Percentiles rank a stretch among this genome's conserved stretches.
phyloP scores from a whole-genome alignment of 2,113 vertebrate species.

The Cinclus cinclus region DNA sequence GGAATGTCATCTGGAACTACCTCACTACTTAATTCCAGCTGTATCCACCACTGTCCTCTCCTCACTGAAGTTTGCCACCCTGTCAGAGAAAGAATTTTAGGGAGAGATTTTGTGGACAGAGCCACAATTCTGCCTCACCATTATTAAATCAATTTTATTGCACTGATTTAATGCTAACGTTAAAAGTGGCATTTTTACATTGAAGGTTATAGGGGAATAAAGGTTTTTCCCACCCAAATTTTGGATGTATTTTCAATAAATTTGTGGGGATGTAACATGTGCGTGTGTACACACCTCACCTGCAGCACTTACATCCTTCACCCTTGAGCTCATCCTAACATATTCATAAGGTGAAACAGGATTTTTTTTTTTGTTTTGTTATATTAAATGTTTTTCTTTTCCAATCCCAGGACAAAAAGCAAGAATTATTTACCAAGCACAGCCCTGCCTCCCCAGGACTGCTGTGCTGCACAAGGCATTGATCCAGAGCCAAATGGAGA shows the following conservation, averaged over 20 bases:
- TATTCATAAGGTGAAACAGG: neutral
- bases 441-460: no score
- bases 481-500: neutral
- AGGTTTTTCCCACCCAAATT: neutral
- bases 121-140: neutral
- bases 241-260: neutral
- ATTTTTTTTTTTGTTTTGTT: no score
- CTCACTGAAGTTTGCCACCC: neutral
- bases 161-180: neutral
- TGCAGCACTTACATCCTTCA: fast-evolving
- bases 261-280: fast-evolving
- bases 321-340: neutral
- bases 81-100: neutral
- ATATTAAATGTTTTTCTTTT: neutral
- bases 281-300: fast-evolving
- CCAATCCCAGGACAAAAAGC: neutral
- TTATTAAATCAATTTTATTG: neutral
- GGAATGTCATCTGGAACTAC: neutral
- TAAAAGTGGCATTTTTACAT: neutral
- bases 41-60: neutral
- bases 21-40: neutral
- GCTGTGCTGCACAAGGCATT: no score
- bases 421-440: neutral
- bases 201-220: neutral
- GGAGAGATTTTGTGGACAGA: neutral